phyloP scores from a whole-genome alignment of 2,888 invertebrate species.

The Lampropteryx suffumata region DNA sequence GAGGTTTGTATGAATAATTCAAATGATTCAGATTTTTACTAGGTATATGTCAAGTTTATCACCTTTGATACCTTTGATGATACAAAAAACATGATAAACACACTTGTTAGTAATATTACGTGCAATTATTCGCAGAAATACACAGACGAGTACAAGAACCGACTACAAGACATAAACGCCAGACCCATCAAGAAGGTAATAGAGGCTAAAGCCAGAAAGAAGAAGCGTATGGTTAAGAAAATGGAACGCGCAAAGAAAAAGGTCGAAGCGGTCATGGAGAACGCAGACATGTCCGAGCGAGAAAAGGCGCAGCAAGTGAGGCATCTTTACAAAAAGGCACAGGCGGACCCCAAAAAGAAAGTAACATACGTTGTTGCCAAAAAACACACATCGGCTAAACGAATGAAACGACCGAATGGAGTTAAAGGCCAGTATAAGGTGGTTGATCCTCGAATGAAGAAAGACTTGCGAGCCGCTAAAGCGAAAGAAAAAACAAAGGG shows the following conservation, averaged over 20 bases:
- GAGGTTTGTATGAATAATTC: constrained; percentile 71
- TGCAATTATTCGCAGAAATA: constrained; percentile 81
- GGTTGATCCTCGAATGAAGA: constrained; percentile 98
- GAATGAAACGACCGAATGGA: constrained; percentile 90
- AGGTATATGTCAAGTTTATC: constrained; percentile 1
- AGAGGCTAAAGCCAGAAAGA: constrained; percentile 99
- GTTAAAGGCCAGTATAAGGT: constrained; percentile 96
- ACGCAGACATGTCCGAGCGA: constrained; percentile 92
- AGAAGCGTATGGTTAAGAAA: constrained; percentile 92
- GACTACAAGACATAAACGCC: constrained; percentile 93
- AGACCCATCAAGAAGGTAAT: constrained; percentile 98
- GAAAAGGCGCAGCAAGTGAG: constrained; percentile 97
- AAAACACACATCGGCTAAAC: constrained; percentile 90
- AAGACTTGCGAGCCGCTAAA: constrained; percentile 90
- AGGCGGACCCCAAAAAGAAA: constrained; percentile 92
- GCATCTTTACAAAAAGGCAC: constrained; percentile 95
- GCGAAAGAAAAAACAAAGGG: constrained; percentile 83
- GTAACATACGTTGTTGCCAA: constrained; percentile 97
- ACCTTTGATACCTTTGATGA: constrained; percentile 8
- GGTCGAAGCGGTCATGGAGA: constrained; percentile 96
- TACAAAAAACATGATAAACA: constrained; percentile 1
- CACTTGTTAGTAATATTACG: constrained; percentile 6
- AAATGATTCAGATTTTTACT: constrained; percentile 14
- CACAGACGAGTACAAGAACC: constrained; percentile 92
- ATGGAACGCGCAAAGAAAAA: constrained; percentile 97